Conservation (phyloP, 2,888 invertebrate species). For the Cheilosia vernalis region DNA sequence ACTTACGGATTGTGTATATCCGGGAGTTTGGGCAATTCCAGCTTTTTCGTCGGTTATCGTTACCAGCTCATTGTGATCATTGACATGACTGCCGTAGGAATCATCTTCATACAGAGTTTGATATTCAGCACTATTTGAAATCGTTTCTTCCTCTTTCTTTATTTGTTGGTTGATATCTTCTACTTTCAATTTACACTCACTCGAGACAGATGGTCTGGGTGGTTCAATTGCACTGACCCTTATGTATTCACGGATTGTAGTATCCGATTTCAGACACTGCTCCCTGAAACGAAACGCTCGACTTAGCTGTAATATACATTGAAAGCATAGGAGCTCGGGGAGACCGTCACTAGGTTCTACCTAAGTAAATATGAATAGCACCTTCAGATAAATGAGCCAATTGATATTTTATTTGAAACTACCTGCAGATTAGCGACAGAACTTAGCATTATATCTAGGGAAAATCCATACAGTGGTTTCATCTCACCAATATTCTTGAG, state of each 20-base stretch:
- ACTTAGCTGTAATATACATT: slow-evolving; percentile 84
- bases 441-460: slow-evolving; percentile 84
- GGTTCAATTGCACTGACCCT: neutral
- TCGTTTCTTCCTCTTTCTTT: too few species aligned
- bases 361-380: slow-evolving; percentile 76
- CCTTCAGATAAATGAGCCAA: too few species aligned
- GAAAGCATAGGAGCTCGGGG: slow-evolving; percentile 84
- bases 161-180: neutral
- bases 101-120: too few species aligned
- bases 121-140: too few species aligned
- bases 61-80: too few species aligned
- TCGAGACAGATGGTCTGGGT: too few species aligned
- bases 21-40: too few species aligned
- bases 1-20: too few species aligned
- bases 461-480: slow-evolving; percentile 84
- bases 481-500: slow-evolving; percentile 84
- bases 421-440: slow-evolving; percentile 83
- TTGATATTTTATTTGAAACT: neutral
- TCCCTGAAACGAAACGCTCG: slow-evolving; percentile 84
- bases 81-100: too few species aligned
- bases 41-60: too few species aligned
- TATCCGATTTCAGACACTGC: slow-evolving; percentile 84
- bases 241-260: slow-evolving; percentile 78
- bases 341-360: slow-evolving; percentile 84
- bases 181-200: neutral